A percentile compares a stretch with the other conserved stretches of the same genome.
These are phyloP conservation scores for Cyphomyrus discorhynchus DNA, from an alignment of 2,113 vertebrate species.

Conservation along the genomic window DNA sequence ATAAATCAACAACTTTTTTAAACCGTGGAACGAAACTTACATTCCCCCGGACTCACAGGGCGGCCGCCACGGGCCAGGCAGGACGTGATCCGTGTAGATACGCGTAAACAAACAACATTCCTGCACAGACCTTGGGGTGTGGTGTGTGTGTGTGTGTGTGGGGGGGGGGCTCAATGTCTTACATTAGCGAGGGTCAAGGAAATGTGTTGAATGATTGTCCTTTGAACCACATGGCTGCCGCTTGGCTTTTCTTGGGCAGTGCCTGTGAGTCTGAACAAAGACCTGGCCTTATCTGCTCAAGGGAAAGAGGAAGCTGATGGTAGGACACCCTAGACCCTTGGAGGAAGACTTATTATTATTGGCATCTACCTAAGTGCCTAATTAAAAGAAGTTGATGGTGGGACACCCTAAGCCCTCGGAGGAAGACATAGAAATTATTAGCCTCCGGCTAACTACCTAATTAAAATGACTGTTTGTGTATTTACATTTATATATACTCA, in stretches of 20 bases:
- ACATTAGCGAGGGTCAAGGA: slow-evolving; percentile 3
- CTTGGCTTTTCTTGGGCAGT: slow-evolving; percentile 5
- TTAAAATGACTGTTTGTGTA: not conserved
- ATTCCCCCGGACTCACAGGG: not conserved
- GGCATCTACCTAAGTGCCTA: not conserved
- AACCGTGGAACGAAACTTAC: not conserved
- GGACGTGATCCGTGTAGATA: slow-evolving; percentile 50
- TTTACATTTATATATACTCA: not conserved
- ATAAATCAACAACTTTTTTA: not conserved
- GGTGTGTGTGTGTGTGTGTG: not conserved
- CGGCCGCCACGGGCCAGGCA: slow-evolving; percentile 28
- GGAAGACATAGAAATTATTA: not conserved
- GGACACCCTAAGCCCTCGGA: not conserved
- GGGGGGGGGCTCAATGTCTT: not conserved
- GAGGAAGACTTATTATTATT: not conserved
- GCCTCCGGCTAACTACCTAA: not conserved
- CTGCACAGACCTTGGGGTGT: slow-evolving; percentile 19
- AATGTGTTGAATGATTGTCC: slow-evolving; percentile 43
- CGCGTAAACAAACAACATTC: slow-evolving; percentile 52
- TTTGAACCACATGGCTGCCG: slow-evolving; percentile 43
- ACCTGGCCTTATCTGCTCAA: slow-evolving; percentile 11
- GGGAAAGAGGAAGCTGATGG: slow-evolving; percentile 46
- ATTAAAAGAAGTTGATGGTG: slow-evolving; percentile 50
- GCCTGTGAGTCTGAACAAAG: slow-evolving; percentile 7
- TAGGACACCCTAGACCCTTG: slow-evolving; percentile 26